These are phyloP conservation scores for Romanogobio albipinnatus DNA, from an alignment of 2,113 vertebrate genomes.

Conservation along the genomic window DNA sequence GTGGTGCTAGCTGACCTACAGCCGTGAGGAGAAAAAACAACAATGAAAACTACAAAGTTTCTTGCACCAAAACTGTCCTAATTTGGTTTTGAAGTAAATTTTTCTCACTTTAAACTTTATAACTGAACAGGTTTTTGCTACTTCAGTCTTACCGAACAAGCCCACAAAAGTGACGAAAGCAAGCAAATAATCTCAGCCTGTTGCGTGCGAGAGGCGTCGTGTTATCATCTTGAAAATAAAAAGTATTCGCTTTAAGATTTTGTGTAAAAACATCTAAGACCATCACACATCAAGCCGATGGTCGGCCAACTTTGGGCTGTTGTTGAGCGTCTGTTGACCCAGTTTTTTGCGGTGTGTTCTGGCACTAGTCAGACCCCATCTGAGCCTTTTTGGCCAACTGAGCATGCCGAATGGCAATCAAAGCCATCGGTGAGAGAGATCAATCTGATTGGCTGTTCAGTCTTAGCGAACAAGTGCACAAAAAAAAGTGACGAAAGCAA, in stretches of 20 bases:
- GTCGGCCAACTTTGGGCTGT: not conserved
- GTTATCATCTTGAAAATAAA: not conserved
- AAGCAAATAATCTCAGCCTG: not conserved
- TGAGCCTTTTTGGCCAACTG: not conserved
- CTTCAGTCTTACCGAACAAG: too few species aligned
- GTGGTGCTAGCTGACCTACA: conserved; percentile 95
- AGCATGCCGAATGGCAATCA: not conserved
- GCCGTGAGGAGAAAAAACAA: not conserved
- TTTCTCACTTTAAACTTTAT: not conserved
- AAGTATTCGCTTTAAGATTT: not conserved
- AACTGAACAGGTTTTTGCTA: too few species aligned
- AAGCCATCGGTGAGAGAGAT: too few species aligned
- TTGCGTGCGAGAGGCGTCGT: not conserved
- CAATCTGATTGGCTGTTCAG: too few species aligned
- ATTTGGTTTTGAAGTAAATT: not conserved
- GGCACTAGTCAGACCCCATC: not conserved
- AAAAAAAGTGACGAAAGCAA: too few species aligned
- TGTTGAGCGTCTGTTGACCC: not conserved
- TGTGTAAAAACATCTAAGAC: not conserved
- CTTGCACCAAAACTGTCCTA: not conserved
- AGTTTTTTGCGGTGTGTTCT: not conserved
- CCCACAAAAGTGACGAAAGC: too few species aligned
- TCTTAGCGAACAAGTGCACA: too few species aligned
- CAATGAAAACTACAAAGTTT: conserved; percentile 37
- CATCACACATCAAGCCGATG: not conserved